Evolutionary conservation across 2,797 vertebrate genomes (phyloP).

Genomic region (Malurus leucopterus): DNA sequence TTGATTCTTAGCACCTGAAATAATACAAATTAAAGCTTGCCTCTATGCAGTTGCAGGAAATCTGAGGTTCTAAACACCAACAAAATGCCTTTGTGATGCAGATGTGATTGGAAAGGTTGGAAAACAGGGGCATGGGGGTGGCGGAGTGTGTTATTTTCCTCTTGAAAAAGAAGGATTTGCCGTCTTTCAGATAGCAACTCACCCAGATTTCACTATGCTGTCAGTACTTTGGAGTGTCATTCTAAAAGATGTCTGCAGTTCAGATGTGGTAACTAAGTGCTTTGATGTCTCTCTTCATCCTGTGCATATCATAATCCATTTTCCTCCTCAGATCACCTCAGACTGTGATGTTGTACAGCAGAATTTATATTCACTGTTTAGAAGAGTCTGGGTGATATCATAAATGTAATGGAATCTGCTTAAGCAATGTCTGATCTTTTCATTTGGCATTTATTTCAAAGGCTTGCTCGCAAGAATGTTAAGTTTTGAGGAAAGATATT

Average conservation of each 20-base stretch:
- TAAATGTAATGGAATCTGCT: conserved; percentile 42
- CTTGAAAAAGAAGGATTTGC: background rate
- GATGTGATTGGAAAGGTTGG: background rate
- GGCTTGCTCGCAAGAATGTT: background rate
- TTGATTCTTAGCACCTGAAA: background rate
- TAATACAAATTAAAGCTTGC: background rate
- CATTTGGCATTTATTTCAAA: conserved; percentile 19
- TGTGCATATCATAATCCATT: conserved; percentile 50
- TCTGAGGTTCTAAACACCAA: background rate
- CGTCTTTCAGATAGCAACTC: background rate
- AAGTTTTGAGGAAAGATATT: background rate
- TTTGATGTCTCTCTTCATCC: conserved; percentile 52
- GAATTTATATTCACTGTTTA: conserved; percentile 54
- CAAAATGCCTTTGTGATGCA: conserved; percentile 1
- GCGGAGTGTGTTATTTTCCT: background rate
- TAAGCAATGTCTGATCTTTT: conserved; percentile 6
- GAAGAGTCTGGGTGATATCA: conserved; percentile 37
- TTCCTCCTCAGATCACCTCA: conserved; percentile 32
- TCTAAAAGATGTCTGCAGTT: conserved; percentile 32
- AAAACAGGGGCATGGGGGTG: accelerated
- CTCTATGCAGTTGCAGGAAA: background rate
- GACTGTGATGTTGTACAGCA: conserved; percentile 47
- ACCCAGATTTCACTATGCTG: background rate
- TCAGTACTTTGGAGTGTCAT: conserved; percentile 10
- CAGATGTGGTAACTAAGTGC: conserved; percentile 26